Evolutionary conservation across 35 echinoderm and acorn worm genomes (phyloP).

Genomic region (Acanthaster planci): DNA sequence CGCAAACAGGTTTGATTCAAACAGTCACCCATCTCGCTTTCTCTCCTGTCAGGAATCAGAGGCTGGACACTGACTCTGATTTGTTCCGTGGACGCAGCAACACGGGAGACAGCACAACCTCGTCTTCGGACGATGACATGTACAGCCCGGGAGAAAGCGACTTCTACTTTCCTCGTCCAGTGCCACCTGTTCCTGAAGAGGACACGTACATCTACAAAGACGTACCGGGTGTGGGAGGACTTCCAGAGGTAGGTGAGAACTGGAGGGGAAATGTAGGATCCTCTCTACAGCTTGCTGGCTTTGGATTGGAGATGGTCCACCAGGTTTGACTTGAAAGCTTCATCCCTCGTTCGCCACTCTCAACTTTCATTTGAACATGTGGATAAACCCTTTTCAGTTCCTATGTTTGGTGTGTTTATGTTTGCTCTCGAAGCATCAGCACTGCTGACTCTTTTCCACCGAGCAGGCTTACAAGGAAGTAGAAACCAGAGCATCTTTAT

Average conservation of each 20-base stretch:
- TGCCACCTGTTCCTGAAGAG: slow-evolving; percentile 3
- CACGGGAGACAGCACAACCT: slow-evolving; percentile 22
- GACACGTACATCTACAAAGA: slow-evolving; percentile 39
- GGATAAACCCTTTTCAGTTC: too few relatives aligned
- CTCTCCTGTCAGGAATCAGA: neutral
- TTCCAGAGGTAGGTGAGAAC: slow-evolving; percentile 12
- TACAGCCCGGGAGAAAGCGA: neutral
- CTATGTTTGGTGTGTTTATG: too few relatives aligned
- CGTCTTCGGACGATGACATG: slow-evolving; percentile 24
- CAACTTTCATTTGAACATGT: too few relatives aligned
- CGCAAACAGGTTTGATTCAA: too few relatives aligned
- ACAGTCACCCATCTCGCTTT: neutral
- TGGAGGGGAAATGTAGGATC: neutral
- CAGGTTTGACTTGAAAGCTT: too few relatives aligned
- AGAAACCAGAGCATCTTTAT: too few relatives aligned
- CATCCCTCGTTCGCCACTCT: too few relatives aligned
- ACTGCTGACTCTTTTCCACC: too few relatives aligned
- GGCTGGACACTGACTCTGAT: neutral
- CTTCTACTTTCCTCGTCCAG: neutral
- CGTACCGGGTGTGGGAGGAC: neutral
- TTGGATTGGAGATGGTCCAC: too few relatives aligned
- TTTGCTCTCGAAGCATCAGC: too few relatives aligned
- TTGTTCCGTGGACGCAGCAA: slow-evolving; percentile 7
- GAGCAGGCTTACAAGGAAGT: too few relatives aligned
- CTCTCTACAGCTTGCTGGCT: too few relatives aligned